Base-by-base conservation (phyloP, 2,797 vertebrate species). In the Sebastes itinus region DNA sequence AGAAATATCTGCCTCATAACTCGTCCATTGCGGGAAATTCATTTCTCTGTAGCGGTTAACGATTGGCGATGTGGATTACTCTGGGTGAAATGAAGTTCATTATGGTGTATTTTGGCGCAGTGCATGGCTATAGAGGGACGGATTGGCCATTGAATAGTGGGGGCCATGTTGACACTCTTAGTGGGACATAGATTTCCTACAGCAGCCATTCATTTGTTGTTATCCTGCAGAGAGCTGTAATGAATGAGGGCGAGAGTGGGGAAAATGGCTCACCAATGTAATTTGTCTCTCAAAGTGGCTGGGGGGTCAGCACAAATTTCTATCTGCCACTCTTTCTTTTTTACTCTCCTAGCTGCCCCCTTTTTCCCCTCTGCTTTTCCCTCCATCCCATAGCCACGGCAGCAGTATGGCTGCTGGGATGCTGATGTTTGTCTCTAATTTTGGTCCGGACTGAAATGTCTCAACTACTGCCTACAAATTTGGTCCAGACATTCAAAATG, bases 231-330 rank as follows among this genome's bases (percentile, higher is more conserved):
- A 79, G 75, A 77, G 61, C 77, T 70, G 58, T 83, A 87, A 90
- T 84, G 81, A 90, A 89, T 79, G 67, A 89, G 84, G 12, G 61
- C 64, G 66, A 77, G 64, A 72, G 66, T 49, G 69, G 18, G 64
- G 74, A 46, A 86, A 89, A 81, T 60, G 77, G 55, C 32, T 81
- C 64, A 56, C 76, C 63, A n/a, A 42, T 77, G 78, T 78, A 63
- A 83, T 89, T 88, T 87, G 77, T 86, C 76, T 88, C 77, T 84
- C 63, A 81, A 66, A 87, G 85, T 70, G 82, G 82, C 66, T 77
- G 28, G 52, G 38, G 10, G 87, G 81, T 88, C 72, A 72, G 68
- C 62, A 60, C 18, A 13, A 58, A 87, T 89, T 68, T 87, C n/a
- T 67, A 75, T 80, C 68, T 64, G 58, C 74, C 59, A 55, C 23